A percentile compares a stretch with the other conserved stretches of the same genome.
Conservation (phyloP, 2,113 vertebrate genomes). For the Entelurus aequoreus region DNA sequence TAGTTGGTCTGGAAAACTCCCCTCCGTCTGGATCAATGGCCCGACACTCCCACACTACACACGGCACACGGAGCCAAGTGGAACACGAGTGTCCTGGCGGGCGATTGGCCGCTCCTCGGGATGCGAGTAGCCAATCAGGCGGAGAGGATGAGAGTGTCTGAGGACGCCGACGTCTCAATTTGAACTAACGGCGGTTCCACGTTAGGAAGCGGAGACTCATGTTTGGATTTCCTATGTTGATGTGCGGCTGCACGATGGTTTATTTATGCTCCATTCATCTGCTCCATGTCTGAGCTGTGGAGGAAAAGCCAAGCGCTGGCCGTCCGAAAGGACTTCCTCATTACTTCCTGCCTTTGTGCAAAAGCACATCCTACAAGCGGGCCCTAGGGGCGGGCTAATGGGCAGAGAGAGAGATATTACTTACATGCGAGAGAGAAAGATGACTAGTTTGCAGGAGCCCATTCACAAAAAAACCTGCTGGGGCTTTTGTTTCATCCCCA, state of each 20-base stretch:
- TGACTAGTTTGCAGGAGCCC: constrained; percentile 13
- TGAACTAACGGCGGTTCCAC: background rate
- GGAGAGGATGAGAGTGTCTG: constrained; percentile 25
- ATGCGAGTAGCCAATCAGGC: constrained; percentile 8
- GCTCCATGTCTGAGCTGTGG: constrained; percentile 14
- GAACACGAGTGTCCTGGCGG: constrained; percentile 13
- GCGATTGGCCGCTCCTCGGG: constrained; percentile 17
- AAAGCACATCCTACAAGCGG: constrained; percentile 62
- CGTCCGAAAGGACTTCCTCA: constrained; percentile 71
- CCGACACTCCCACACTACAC: constrained; percentile 33
- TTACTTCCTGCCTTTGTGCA: constrained; percentile 79
- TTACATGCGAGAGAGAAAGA: constrained; percentile 20
- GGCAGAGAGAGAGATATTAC: constrained; percentile 18
- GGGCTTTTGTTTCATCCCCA: constrained; percentile 3
- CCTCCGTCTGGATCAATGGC: constrained; percentile 49
- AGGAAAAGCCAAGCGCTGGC: constrained; percentile 46
- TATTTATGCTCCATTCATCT: constrained; percentile 7
- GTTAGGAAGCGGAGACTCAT: too few relatives aligned
- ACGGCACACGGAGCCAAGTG: constrained; percentile 21
- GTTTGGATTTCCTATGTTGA: background rate
- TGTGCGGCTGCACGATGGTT: background rate
- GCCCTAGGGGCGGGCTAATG: constrained; percentile 33
- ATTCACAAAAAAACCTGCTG: constrained; percentile 25
- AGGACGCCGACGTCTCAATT: constrained; percentile 7
- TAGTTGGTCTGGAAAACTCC: constrained; percentile 46